Base-by-base conservation (phyloP, 1,140 invertebrate species). In the Rhopalosiphum maidis region DNA sequence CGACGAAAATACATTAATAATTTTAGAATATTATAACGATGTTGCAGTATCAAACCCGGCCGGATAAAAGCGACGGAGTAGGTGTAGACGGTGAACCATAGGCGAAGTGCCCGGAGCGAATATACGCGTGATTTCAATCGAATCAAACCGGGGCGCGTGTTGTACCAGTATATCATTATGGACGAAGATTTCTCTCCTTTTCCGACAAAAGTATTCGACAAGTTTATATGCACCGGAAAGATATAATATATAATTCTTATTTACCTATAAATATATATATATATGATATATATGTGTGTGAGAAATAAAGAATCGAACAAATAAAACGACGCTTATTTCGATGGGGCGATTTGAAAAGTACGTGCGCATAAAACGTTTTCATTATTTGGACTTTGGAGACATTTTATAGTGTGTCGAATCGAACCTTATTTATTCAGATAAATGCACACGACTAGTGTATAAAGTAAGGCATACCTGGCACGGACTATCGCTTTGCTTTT, bases 341-440 rank as follows among this genome's bases (percentile, higher is more conserved):
- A 83, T 22, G 82, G 82, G 82, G 82, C 82, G 6, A 83, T 35
- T 41, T 41, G 82, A 83, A 83, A 83, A 23, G 35, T 83, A 83
- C 35, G 82, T 22, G 37, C 82, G 37, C n/a, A 83, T 83, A 83
- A 37, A 37, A 83, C 37, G 35, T 35, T 83, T 83, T 83, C 37
- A 83, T 83, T 83, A 41, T 83, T 41, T 23, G 82, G n/a, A 77
- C 60, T 77, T 77, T 5, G 15, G 60, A 77, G 15, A 77, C 60
- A 77, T 77, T 77, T 77, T n/a, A n/a, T 77, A n/a, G 60, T 77
- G 60, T 77, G 60, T 77, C 15, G 60, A 77, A 35, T 77, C 5
- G n/a, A n/a, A 77, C 60, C 60, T 77, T 77, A 77, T 77, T 77
- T 77, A 77, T 77, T 35, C 60, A 77, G 60, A n/a, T 35, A 77